phyloP scores from a whole-genome alignment of 2,797 vertebrate species.

The Spinibarbus caldwelli region DNA sequence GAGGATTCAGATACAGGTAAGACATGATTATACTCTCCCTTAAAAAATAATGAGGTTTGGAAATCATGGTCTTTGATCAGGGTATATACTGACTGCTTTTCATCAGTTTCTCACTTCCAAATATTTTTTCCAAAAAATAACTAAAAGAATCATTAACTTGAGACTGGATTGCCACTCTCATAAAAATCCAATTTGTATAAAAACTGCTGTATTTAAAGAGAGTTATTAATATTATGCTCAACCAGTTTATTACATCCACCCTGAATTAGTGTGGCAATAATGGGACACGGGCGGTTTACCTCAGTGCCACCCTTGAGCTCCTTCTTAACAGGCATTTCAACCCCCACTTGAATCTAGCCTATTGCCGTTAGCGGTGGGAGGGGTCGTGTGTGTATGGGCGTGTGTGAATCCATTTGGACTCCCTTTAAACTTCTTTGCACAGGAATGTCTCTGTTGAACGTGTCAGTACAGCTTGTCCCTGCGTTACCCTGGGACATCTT shows the following conservation, averaged over 20 bases:
- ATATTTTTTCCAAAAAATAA: background rate
- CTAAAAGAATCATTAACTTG: background rate
- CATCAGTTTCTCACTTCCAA: too few relatives aligned
- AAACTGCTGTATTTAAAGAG: background rate
- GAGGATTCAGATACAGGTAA: slow-evolving; percentile 87
- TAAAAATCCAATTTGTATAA: background rate
- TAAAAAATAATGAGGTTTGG: too few relatives aligned
- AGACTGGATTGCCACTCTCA: background rate
- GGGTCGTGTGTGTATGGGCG: background rate
- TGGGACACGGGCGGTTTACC: background rate
- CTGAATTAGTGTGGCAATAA: background rate
- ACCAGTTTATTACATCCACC: background rate
- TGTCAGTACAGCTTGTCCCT: slow-evolving; percentile 29
- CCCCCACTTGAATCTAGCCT: background rate
- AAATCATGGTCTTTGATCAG: too few relatives aligned
- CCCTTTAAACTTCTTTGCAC: background rate
- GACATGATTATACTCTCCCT: too few relatives aligned
- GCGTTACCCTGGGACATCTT: background rate
- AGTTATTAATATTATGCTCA: background rate
- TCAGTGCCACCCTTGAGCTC: background rate
- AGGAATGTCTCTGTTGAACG: slow-evolving; percentile 42
- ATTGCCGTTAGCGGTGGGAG: background rate
- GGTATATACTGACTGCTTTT: too few relatives aligned
- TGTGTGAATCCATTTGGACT: slow-evolving; percentile 22
- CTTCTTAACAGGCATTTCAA: background rate